phyloP scores from a whole-genome alignment of 2,888 invertebrate species.

The Spodoptera exigua region DNA sequence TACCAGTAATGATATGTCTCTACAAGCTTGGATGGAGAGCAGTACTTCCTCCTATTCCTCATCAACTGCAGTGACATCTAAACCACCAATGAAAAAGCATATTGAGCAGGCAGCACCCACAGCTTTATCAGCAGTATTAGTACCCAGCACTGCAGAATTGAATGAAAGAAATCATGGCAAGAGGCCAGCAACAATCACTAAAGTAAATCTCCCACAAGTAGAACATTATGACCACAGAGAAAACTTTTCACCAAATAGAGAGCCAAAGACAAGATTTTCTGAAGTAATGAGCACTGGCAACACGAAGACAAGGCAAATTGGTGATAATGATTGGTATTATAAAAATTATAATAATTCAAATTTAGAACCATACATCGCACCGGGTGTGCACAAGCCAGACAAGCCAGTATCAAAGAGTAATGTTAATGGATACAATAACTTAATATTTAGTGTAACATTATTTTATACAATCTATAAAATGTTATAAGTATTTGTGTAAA shows the following conservation, averaged over 20 bases:
- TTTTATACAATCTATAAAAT: constrained; percentile 17
- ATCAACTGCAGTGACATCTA: constrained; percentile 69
- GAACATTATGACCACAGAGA: constrained; percentile 75
- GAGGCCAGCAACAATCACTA: constrained; percentile 83
- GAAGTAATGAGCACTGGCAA: constrained; percentile 77
- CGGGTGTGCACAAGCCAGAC: constrained; percentile 72
- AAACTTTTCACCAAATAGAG: constrained; percentile 80
- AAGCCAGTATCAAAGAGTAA: constrained; percentile 61
- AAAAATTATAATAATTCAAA: constrained; percentile 93
- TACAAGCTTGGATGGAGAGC: constrained; percentile 81
- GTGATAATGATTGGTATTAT: constrained; percentile 95
- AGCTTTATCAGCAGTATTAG: constrained; percentile 90
- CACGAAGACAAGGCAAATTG: constrained; percentile 83
- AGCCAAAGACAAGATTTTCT: constrained; percentile 81
- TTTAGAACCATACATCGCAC: constrained; percentile 84
- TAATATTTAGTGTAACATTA: constrained; percentile 43
- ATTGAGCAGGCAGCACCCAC: constrained; percentile 79
- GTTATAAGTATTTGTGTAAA: constrained; percentile 11
- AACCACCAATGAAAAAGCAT: constrained; percentile 75
- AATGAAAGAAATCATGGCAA: constrained; percentile 72
- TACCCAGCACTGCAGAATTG: constrained; percentile 87
- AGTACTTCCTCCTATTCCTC: constrained; percentile 74
- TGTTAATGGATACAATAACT: constrained; percentile 54
- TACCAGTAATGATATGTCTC: constrained; percentile 81
- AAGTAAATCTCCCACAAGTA: constrained; percentile 81